Evolutionary conservation across 2,888 invertebrate species (phyloP).

Genomic region (Germaria angustata): DNA sequence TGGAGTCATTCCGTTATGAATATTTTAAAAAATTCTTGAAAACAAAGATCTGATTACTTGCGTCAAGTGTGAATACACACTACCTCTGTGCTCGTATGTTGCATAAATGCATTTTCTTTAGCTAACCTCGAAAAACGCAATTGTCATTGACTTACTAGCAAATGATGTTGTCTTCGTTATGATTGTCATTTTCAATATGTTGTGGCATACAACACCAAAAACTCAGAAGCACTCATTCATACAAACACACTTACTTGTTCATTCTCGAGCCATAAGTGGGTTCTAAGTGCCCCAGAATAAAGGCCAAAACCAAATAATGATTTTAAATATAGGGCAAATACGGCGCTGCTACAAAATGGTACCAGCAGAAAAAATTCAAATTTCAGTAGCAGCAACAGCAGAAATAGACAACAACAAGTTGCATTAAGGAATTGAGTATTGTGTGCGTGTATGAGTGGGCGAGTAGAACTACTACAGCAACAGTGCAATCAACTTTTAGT

Average conservation of each 20-base stretch:
- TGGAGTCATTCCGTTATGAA: too few species aligned
- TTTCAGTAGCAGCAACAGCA: constrained; percentile 11
- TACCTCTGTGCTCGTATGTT: too few species aligned
- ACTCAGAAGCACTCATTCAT: constrained; percentile 42
- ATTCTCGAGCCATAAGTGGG: constrained; percentile 36
- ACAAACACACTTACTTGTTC: constrained; percentile 18
- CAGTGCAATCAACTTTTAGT: constrained; percentile 62
- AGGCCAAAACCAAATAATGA: constrained; percentile 54
- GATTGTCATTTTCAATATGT: constrained; percentile 54
- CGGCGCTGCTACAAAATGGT: constrained; percentile 22
- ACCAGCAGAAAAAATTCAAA: constrained; percentile 38
- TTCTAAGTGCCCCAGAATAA: constrained; percentile 44
- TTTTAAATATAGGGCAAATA: constrained; percentile 47
- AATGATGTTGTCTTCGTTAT: constrained; percentile 50
- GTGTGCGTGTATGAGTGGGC: neutral
- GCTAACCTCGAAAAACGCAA: constrained; percentile 50
- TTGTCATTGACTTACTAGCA: constrained; percentile 51
- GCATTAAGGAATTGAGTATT: constrained; percentile 15
- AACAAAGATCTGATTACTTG: too few species aligned
- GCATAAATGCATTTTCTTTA: constrained; percentile 12
- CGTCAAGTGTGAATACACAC: too few species aligned
- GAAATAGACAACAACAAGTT: constrained; percentile 34
- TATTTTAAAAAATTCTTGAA: too few species aligned
- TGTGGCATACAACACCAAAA: constrained; percentile 21
- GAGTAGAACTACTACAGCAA: constrained; percentile 14